Conservation (phyloP, 2,797 vertebrate species). For the Synanceia verrucosa region DNA sequence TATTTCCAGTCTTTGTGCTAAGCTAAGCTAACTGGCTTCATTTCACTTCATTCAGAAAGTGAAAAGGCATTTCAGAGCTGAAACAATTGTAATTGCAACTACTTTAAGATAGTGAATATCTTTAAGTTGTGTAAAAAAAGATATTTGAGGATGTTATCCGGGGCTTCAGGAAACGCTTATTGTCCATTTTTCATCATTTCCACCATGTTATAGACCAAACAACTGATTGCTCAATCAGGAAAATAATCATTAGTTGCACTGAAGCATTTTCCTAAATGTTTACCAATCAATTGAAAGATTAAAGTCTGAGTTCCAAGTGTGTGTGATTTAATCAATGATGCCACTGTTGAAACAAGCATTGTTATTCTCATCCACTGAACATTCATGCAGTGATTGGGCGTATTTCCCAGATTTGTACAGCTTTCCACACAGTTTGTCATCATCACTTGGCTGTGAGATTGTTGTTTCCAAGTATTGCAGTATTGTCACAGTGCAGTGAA, state of each 20-base stretch:
- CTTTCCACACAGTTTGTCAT: constrained; percentile 31
- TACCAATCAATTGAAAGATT: not conserved
- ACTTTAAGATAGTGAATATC: no score
- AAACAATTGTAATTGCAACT: no score
- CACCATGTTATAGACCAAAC: no score
- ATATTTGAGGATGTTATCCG: no score
- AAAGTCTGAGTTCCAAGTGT: not conserved
- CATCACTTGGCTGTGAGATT: constrained; percentile 10
- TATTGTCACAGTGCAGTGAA: constrained; percentile 65
- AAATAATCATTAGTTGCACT: no score
- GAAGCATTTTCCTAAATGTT: not conserved
- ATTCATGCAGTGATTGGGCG: not conserved
- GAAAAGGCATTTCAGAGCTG: not conserved
- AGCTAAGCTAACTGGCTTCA: accelerated
- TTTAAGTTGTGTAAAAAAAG: no score
- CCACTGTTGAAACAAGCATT: not conserved
- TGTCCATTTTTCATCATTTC: no score
- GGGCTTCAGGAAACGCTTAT: no score
- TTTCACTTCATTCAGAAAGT: not conserved
- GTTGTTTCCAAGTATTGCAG: constrained; percentile 65
- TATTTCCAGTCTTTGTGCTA: not conserved
- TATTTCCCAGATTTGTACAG: constrained; percentile 12
- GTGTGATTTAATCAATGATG: not conserved
- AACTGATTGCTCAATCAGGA: no score
- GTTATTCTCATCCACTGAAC: not conserved